phyloP scores from a whole-genome alignment of 23 tunicate species.

The Halocynthia aurantium region DNA sequence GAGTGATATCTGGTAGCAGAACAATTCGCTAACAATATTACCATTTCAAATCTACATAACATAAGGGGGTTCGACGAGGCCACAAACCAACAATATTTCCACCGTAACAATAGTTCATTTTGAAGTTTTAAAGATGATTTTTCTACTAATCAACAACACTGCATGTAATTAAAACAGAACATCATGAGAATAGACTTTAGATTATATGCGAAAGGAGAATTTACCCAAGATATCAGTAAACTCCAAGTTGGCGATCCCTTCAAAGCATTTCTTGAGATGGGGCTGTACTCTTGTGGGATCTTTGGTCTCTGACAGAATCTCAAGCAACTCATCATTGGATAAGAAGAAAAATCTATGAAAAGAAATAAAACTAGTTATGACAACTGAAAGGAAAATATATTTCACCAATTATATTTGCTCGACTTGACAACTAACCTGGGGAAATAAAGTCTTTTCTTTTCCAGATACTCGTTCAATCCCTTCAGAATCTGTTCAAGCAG shows the following conservation, averaged over 20 bases:
- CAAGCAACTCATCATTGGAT: slow-evolving; percentile 97
- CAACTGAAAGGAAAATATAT: neutral
- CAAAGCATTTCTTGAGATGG: slow-evolving; percentile 97
- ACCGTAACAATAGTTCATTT: too few relatives aligned
- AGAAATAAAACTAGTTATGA: too few relatives aligned
- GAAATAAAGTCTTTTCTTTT: slow-evolving; percentile 93
- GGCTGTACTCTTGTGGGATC: slow-evolving; percentile 99
- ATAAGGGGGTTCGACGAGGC: too few relatives aligned
- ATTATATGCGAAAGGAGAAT: neutral
- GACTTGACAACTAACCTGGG: slow-evolving; percentile 53
- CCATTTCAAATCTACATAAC: too few relatives aligned
- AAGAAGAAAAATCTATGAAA: slow-evolving; percentile 80
- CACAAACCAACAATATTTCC: too few relatives aligned
- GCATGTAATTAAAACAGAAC: too few relatives aligned
- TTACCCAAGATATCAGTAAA: slow-evolving; percentile 93
- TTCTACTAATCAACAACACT: too few relatives aligned
- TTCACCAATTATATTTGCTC: neutral
- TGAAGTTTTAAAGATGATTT: too few relatives aligned
- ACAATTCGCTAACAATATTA: too few relatives aligned
- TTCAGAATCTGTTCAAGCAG: slow-evolving; percentile 92
- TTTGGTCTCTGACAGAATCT: slow-evolving; percentile 96
- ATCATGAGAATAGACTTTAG: too few relatives aligned
- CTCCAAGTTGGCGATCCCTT: slow-evolving; percentile 94
- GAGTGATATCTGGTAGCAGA: slow-evolving; percentile 76
- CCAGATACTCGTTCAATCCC: slow-evolving; percentile 94